A percentile compares a stretch with the other conserved stretches of the same genome.
Conservation (phyloP, 2,113 vertebrate genomes). For the Maccullochella peelii region DNA sequence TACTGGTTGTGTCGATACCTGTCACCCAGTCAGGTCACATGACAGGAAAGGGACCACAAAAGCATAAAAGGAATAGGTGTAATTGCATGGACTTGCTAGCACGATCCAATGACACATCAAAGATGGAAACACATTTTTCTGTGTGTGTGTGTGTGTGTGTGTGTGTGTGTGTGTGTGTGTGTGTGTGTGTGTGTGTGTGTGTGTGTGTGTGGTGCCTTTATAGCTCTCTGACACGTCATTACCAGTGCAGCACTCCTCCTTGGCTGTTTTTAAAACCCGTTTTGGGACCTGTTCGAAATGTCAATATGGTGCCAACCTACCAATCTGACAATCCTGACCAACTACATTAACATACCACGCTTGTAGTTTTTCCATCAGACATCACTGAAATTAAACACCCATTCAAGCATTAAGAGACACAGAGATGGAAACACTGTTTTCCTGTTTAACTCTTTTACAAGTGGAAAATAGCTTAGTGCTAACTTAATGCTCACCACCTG, state of each 20-base stretch:
- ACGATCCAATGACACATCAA: conserved; percentile 9
- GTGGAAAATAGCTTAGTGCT: neutral
- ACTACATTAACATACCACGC: neutral
- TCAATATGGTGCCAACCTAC: conserved; percentile 6
- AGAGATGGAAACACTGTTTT: neutral
- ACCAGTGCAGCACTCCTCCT: neutral
- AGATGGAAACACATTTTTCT: conserved; percentile 4
- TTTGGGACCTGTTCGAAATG: conserved; percentile 3
- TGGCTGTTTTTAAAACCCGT: conserved; percentile 14
- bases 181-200: neutral
- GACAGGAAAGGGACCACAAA: neutral
- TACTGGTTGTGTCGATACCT: neutral
- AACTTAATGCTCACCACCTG: neutral
- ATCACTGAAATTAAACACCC: conserved; percentile 2
- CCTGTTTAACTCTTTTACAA: neutral
- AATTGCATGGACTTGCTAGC: neutral
- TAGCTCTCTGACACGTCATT: conserved; percentile 31
- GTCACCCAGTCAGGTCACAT: conserved; percentile 14
- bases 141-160: neutral
- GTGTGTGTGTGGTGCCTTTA: conserved; percentile 18
- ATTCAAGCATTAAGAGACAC: neutral
- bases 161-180: neutral
- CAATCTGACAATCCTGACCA: conserved; percentile 26
- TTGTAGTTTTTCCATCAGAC: conserved; percentile 20
- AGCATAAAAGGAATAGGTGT: neutral